A percentile compares a stretch with the other conserved stretches of the same genome.
Conservation (phyloP, 2,797 vertebrate genomes). For the Mormyrus hasselquistii region DNA sequence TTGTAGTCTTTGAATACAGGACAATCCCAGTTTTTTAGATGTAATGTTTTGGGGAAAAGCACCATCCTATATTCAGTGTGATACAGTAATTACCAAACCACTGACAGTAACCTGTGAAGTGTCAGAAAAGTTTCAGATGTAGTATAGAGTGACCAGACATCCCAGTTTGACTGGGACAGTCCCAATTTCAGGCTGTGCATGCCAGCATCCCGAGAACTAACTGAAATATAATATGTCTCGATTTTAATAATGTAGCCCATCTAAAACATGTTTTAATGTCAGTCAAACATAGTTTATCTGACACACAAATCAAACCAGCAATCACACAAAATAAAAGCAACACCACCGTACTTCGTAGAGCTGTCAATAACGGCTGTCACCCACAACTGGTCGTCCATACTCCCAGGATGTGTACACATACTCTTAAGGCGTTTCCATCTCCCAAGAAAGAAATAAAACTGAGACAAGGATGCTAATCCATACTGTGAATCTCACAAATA, state of each 20-base stretch:
- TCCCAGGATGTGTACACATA: background rate
- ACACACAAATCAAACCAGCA: background rate
- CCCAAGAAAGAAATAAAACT: background rate
- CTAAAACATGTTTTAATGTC: background rate
- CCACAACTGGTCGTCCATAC: background rate
- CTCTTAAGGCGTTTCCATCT: background rate
- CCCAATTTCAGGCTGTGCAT: background rate
- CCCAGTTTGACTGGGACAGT: background rate
- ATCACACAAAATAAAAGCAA: background rate
- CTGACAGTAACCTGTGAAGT: background rate
- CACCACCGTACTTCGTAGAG: background rate
- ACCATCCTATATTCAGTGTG: background rate
- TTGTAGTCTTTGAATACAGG: background rate
- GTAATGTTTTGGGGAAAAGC: background rate
- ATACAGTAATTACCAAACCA: background rate
- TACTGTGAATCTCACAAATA: background rate
- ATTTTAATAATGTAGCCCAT: background rate
- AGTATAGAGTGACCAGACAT: background rate
- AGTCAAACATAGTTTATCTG: background rate
- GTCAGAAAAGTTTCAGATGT: background rate
- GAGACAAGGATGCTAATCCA: background rate
- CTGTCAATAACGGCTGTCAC: background rate
- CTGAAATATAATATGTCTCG: background rate
- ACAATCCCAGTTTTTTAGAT: background rate
- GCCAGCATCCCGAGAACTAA: background rate